Conservation (phyloP, 2,888 invertebrate genomes). For the Saturnia japonica region DNA sequence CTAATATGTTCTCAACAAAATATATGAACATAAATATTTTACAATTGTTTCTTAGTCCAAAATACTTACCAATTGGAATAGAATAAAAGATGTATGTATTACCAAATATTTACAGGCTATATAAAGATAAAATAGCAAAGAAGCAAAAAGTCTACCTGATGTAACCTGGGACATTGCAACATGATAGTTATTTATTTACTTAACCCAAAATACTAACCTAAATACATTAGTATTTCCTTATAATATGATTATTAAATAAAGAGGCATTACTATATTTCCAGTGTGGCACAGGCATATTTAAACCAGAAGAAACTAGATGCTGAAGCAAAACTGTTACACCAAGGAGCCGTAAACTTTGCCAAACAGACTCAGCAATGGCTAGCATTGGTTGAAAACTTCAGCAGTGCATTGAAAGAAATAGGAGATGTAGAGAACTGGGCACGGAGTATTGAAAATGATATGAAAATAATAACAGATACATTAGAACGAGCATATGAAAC, state of each 20-base stretch:
- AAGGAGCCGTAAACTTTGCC: slow-evolving; percentile 96
- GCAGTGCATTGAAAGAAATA: slow-evolving; percentile 95
- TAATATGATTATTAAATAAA: too few species aligned
- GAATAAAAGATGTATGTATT: not conserved
- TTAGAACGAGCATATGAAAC: slow-evolving; percentile 96
- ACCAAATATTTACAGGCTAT: too few species aligned
- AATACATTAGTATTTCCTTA: too few species aligned
- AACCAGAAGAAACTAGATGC: slow-evolving; percentile 99
- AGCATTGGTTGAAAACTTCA: slow-evolving; percentile 93
- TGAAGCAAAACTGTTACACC: slow-evolving; percentile 97
- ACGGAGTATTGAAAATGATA: slow-evolving; percentile 96
- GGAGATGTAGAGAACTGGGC: slow-evolving; percentile 99
- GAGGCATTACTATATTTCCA: slow-evolving; percentile 58
- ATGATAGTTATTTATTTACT: too few species aligned
- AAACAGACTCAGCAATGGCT: slow-evolving; percentile 99
- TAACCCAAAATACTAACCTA: too few species aligned
- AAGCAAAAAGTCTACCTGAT: too few species aligned
- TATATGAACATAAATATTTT: not conserved
- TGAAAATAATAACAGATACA: slow-evolving; percentile 95
- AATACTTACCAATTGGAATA: not conserved
- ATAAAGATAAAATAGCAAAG: too few species aligned
- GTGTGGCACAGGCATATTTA: slow-evolving; percentile 98
- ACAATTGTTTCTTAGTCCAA: not conserved
- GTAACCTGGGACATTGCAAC: too few species aligned
- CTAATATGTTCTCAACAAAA: too few species aligned